phyloP scores from a whole-genome alignment of 2,797 vertebrate species.

The Pangasius macronema region DNA sequence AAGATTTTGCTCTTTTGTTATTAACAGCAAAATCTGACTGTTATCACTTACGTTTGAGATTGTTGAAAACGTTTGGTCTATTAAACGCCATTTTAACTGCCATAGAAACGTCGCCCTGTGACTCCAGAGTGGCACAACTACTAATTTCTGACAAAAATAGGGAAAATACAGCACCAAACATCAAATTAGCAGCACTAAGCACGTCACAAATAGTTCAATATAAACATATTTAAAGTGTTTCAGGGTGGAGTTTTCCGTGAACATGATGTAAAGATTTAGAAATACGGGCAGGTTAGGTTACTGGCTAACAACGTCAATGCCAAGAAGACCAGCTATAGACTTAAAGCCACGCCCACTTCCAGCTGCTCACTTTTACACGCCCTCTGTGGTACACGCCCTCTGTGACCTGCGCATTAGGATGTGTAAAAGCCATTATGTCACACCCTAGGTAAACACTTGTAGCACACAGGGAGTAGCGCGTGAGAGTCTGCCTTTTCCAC shows the following conservation, averaged over 20 bases:
- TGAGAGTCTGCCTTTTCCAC: constrained; percentile 35
- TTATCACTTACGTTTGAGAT: neutral
- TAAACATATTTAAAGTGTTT: neutral
- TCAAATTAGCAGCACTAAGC: neutral
- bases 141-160: neutral
- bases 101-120: neutral
- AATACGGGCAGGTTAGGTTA: neutral
- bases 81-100: neutral
- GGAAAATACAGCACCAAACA: neutral
- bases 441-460: neutral
- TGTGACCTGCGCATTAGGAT: neutral
- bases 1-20: neutral
- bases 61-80: neutral
- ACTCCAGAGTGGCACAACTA: neutral
- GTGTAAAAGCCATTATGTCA: neutral
- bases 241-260: constrained; percentile 3
- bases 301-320: neutral
- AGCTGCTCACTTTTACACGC: neutral
- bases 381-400: neutral
- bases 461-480: neutral
- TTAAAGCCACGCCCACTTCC: constrained; percentile 6
- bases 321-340: neutral
- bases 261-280: neutral
- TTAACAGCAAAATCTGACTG: neutral
- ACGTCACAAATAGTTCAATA: neutral